A percentile compares a stretch with the other conserved stretches of the same genome.
Conservation (phyloP, 2,888 invertebrate genomes). For the Leptinotarsa rubiginosa region DNA sequence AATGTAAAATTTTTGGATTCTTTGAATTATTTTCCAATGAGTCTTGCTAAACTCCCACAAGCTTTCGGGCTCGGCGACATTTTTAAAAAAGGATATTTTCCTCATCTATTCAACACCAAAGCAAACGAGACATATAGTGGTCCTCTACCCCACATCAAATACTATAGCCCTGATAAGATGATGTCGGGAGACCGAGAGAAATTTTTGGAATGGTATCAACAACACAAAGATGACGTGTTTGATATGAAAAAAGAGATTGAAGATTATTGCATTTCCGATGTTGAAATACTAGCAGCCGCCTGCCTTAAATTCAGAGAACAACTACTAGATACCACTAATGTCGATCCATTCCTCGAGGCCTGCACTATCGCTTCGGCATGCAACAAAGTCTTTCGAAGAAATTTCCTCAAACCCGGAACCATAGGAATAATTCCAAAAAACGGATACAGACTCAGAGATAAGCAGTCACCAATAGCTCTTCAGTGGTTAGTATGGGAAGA, state of each 20-base stretch:
- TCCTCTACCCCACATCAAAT: constrained; percentile 29
- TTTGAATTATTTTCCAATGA: constrained; percentile 51
- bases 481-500: constrained; percentile 44
- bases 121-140: constrained; percentile 37
- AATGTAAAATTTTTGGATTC: constrained; percentile 51
- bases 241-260: constrained; percentile 52
- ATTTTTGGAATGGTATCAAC: constrained; percentile 37
- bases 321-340: constrained; percentile 17
- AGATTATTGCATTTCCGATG: constrained; percentile 46
- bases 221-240: constrained; percentile 49
- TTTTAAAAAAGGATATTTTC: constrained; percentile 48
- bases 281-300: constrained; percentile 37
- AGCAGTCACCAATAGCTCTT: constrained; percentile 32
- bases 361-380: constrained; percentile 52
- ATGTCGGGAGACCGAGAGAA: constrained; percentile 19
- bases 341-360: constrained; percentile 51
- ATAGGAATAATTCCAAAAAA: constrained; percentile 53
- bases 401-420: constrained; percentile 50
- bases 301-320: constrained; percentile 30
- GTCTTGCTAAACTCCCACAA: constrained; percentile 40
- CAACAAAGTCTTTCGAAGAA: constrained; percentile 48
- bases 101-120: constrained; percentile 45
- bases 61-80: constrained; percentile 33
- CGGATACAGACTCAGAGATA: constrained; percentile 51
- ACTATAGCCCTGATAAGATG: constrained; percentile 31